Evolutionary conservation across 2,888 invertebrate species (phyloP), one percentile per base, ranked within the genome.

Genomic region (Papilio gigon): DNA sequence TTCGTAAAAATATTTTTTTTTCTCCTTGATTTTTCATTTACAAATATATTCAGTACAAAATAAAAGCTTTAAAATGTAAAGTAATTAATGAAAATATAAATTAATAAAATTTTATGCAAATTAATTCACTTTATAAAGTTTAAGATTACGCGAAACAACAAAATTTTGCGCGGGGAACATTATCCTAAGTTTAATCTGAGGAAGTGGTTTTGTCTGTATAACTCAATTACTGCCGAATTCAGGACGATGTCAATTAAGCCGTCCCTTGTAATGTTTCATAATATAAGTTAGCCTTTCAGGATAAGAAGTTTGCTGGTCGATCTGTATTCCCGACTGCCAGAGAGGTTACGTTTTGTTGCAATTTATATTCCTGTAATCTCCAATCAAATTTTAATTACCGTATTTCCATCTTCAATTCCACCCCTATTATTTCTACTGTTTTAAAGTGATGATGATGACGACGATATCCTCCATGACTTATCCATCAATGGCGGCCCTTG

Each of bases 171-270:
- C 2, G 53, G n/a, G n/a, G 8, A 53, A 53, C 56, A 65, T 69
- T 69, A 25, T 40, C 20, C 65, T 69, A 63, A 59, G 53, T 74
- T 72, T 75, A 77, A 78, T 78, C 75, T 72, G 70, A 72, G 72
- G 72, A 77, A 78, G 78, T 77, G 77, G 74, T 71, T 72, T 61
- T 67, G 72, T 71, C 72, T 71, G 50, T 60, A 65, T 77, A 78
- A 78, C 74, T 75, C 74, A 73, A 78, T 77, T 77, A 77, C 73
- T 70, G 66, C 71, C 73, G 70, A 71, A 69, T 69, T 65, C 50
- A 73, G 69, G 72, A 65, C 75, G 73, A 75, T 75, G 77, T 75
- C 78, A 78, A 78, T 78, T 77, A 75, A 70, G 71, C 66, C 72
- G 68, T 73, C 74, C 76, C 74, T 74, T 71, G 72, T 74, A 75